These are phyloP conservation scores for Diabrotica balteata DNA, from an alignment of 2,888 invertebrate species.

Conservation along the genomic window DNA sequence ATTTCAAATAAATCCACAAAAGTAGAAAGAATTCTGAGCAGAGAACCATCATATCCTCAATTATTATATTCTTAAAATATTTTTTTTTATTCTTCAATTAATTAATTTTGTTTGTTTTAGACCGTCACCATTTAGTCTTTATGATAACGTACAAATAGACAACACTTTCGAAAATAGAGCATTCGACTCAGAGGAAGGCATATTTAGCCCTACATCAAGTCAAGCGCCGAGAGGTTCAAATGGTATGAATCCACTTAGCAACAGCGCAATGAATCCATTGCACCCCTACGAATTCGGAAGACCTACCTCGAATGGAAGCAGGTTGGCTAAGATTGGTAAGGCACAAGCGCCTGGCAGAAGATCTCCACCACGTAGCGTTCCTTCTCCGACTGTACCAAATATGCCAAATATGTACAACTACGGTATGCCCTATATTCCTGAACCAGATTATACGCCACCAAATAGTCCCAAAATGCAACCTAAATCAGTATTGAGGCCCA, in stretches of 20 bases:
- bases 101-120: constrained; percentile 16
- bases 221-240: not conserved
- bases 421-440: constrained; percentile 30
- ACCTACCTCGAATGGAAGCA: not conserved
- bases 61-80: too few species aligned
- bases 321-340: constrained; percentile 31
- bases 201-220: constrained; percentile 14
- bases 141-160: constrained; percentile 34
- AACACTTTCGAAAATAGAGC: constrained; percentile 29
- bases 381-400: constrained; percentile 23
- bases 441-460: constrained; percentile 37
- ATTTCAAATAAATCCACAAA: too few species aligned
- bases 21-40: too few species aligned
- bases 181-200: constrained; percentile 26
- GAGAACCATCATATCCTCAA: too few species aligned
- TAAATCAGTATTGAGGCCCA: constrained; percentile 32
- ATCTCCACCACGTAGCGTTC: constrained; percentile 27
- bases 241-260: constrained; percentile 28
- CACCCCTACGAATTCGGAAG: not conserved
- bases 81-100: not conserved
- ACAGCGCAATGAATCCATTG: constrained; percentile 8
- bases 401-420: not conserved
- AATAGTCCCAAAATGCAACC: constrained; percentile 22
- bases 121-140: constrained; percentile 25
- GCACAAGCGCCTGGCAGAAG: constrained; percentile 24